Evolutionary conservation across 1,140 invertebrate genomes (phyloP).

Genomic region (Frieseomelitta varia): DNA sequence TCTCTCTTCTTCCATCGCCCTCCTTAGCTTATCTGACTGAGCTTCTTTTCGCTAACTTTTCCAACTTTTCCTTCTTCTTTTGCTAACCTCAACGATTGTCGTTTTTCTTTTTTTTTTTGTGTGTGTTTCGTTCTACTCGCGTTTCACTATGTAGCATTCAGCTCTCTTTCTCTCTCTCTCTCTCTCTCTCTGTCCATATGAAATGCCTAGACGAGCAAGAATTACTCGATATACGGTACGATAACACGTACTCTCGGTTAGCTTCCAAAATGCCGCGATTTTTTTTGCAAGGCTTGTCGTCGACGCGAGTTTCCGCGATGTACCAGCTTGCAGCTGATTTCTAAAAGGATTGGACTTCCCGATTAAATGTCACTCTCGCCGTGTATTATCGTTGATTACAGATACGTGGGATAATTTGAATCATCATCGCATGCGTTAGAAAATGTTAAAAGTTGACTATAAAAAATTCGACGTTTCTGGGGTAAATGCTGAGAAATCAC

Average conservation of each 20-base stretch:
- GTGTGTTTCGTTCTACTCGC: too few species aligned
- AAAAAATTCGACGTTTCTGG: too few species aligned
- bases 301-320: background rate
- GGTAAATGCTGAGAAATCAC: too few species aligned
- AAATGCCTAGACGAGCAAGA: conserved; percentile 23
- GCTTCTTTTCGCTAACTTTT: conserved; percentile 9
- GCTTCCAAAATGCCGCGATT: background rate
- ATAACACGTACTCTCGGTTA: conserved; percentile 9
- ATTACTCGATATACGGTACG: conserved; percentile 4
- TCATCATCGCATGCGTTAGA: too few species aligned
- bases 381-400: background rate
- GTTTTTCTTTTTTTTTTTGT: too few species aligned
- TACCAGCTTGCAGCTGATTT: too few species aligned
- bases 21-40: conserved; percentile 8
- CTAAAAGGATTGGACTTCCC: background rate
- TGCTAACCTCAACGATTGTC: background rate
- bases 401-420: background rate
- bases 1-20: background rate
- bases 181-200: conserved; percentile 13
- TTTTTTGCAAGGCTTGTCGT: background rate
- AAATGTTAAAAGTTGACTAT: too few species aligned
- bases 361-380: background rate
- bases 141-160: too few species aligned
- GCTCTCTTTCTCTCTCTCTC: background rate
- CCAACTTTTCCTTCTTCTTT: background rate